Evolutionary conservation across 2,888 invertebrate genomes (phyloP), one percentile per base, ranked within the genome.

Genomic region (Synanthedon vespiformis): DNA sequence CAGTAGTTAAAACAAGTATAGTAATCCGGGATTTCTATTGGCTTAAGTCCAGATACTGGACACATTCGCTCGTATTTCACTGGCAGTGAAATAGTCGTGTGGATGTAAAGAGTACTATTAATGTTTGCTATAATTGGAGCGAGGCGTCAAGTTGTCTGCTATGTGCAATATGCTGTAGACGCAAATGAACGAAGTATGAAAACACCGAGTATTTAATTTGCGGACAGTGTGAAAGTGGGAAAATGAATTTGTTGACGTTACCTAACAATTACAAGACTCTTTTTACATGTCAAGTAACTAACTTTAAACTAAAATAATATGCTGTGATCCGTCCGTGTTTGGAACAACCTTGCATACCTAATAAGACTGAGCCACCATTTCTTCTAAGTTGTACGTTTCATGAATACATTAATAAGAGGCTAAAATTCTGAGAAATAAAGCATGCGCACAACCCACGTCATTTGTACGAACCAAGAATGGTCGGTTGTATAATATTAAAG

Each of bases 131-230:
- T 76, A 78, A 79, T 69, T 65, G 74, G 70, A 68, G 51, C 56
- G 62, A 59, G 80, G 80, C 81, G 83, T 72, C 83, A 61, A 49
- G 62, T 67, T 71, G 83, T 83, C 83, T 84, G 67, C 63, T 58
- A 55, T 58, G 55, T 54, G 58, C 55, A 59, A 60, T 61, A 58
- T 62, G 56, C 56, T 55, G 40, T 53, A 51, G 49, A 51, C 51
- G 51, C 34, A 34, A 34, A 34, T 34, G 34, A 10, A 34, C 6
- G 8, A 34, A 8, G 34, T 8, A 10, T 10, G 34, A 34, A 34
- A 34, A 34, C 34, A 10, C 34, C 8, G 34, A 34, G 34, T 34
- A 10, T 34, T 34, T 10, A 10, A 34, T 34, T 34, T 34, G 8
- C 8, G 34, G 34, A 8, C 34, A 34, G 34, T 34, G 34, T 34